phyloP scores from a whole-genome alignment of 1,140 invertebrate genomes.

The Agrypnia vestita region DNA sequence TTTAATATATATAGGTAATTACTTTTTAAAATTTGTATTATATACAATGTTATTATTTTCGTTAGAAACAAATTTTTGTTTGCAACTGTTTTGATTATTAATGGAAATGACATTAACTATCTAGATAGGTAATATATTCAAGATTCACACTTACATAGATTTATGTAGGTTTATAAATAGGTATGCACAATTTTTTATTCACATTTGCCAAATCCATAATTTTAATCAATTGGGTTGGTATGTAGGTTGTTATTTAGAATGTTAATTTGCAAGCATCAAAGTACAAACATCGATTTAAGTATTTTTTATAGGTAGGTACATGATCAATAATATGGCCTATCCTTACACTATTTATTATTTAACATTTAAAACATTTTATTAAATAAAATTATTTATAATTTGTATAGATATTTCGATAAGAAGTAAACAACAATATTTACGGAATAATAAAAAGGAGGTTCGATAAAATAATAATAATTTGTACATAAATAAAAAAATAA shows the following conservation, averaged over 20 bases:
- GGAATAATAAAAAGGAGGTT: slow-evolving; percentile 22
- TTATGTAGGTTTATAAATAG: too few species aligned
- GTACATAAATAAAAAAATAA: slow-evolving; percentile 21
- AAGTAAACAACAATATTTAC: slow-evolving; percentile 57
- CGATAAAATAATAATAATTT: slow-evolving; percentile 38
- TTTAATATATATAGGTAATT: too few species aligned
- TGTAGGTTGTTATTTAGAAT: slow-evolving; percentile 10
- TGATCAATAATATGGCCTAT: slow-evolving; percentile 52
- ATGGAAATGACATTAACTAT: too few species aligned
- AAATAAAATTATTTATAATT: slow-evolving; percentile 52
- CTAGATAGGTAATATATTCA: too few species aligned
- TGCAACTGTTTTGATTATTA: too few species aligned
- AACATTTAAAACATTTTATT: slow-evolving; percentile 49
- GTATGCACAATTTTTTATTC: neutral
- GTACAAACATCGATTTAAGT: slow-evolving; percentile 61
- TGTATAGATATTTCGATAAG: slow-evolving; percentile 37
- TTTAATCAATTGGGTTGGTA: neutral
- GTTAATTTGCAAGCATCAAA: slow-evolving; percentile 58
- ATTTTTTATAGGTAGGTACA: slow-evolving; percentile 55
- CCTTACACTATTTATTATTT: slow-evolving; percentile 26
- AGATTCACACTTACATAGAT: too few species aligned
- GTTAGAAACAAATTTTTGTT: too few species aligned
- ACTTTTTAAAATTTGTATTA: too few species aligned
- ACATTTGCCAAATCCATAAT: neutral
- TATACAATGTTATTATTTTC: too few species aligned